These are phyloP conservation scores for Diadegma fenestrale DNA, from an alignment of 2,888 invertebrate species.

Conservation along the genomic window DNA sequence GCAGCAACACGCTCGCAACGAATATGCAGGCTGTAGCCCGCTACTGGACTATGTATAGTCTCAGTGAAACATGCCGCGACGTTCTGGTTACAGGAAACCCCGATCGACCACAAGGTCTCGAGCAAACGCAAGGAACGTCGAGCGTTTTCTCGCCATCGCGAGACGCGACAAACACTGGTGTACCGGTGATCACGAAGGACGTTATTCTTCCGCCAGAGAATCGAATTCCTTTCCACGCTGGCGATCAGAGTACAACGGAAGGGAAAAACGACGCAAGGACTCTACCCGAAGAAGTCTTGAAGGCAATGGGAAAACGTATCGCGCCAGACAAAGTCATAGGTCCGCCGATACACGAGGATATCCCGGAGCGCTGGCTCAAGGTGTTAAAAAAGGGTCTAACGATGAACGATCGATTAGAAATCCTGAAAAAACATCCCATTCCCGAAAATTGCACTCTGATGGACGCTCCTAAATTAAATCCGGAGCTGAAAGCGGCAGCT, in stretches of 20 bases:
- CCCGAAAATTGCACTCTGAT: slow-evolving; percentile 48
- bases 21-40: slow-evolving; percentile 37
- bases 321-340: slow-evolving; percentile 31
- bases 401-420: slow-evolving; percentile 42
- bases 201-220: slow-evolving; percentile 36
- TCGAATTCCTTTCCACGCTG: slow-evolving; percentile 21
- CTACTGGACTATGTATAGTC: slow-evolving; percentile 49
- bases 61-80: slow-evolving; percentile 37
- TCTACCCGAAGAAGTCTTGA: slow-evolving; percentile 43
- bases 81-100: slow-evolving; percentile 44
- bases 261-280: slow-evolving; percentile 27
- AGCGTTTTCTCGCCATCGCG: slow-evolving; percentile 18
- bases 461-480: slow-evolving; percentile 37
- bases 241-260: slow-evolving; percentile 44
- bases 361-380: slow-evolving; percentile 32
- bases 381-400: slow-evolving; percentile 32
- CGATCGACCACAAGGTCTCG: slow-evolving; percentile 44
- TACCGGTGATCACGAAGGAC: slow-evolving; percentile 36
- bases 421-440: slow-evolving; percentile 48
- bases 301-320: slow-evolving; percentile 50
- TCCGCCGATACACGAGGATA: slow-evolving; percentile 34
- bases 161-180: slow-evolving; percentile 43
- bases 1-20: slow-evolving; percentile 20
- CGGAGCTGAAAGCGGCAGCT: slow-evolving; percentile 40
- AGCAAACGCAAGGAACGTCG: slow-evolving; percentile 38